Base-by-base conservation (phyloP, 1,140 invertebrate species). In the Macrotrachela quadricornifera region DNA sequence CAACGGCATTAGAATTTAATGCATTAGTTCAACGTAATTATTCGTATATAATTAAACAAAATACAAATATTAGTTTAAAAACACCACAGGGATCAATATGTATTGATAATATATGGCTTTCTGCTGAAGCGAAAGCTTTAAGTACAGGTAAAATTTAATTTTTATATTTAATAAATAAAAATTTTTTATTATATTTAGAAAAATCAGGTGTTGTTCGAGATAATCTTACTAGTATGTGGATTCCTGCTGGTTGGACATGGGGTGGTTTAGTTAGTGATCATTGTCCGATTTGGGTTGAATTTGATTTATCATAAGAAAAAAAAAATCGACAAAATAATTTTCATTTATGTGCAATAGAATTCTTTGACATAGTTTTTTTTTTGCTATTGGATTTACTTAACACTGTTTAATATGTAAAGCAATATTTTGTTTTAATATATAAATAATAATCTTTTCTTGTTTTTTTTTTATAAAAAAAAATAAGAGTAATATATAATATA, bases 201-300 rank as follows among this genome's bases (percentile, higher is more conserved):
- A 63, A 74, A 37, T 71, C 71, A 39, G 77, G 77, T 16, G 71
- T 79, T n/a, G 70, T 83, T 39, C 68, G 73, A 18, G 72, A 77
- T 18, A 80, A 80, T 0, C 66, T 83, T 21, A 76, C 73, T 53
- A 81, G 81, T 62, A 65, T 82, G n/a, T 79, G 79, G 40, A 83
- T 84, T 51, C 81, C 82, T 2, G 73, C 77, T 42, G 80, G 80
- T 12, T 84, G 82, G 82, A 74, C 73, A 15, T 82, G 80, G 80
- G 80, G 80, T 39, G 82, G 82, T 2, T 71, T 77, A 10, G 79
- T 76, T 1, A 80, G 79, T 21, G 74, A 75, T 46, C 77, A 78
- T 64, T 80, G 77, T 62, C 81, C 81, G 13, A 66, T 82, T 3
- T 83, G 78, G 78, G 74, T 73, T 41, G 72, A 73, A 55, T 57